Conservation (phyloP, 2,888 invertebrate species). For the Drosophila longiperda region DNA sequence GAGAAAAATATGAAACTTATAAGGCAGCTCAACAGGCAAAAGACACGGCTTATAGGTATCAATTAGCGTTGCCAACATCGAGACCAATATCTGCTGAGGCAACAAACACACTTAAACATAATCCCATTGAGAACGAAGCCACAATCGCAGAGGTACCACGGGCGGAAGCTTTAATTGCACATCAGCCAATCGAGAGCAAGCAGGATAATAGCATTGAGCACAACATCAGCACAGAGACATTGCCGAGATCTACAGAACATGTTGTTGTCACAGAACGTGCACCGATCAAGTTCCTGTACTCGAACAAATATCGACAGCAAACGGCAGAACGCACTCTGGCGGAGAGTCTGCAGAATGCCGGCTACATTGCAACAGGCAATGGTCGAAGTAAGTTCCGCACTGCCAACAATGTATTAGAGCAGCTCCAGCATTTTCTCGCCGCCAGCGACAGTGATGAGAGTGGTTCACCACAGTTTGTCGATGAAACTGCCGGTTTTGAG, state of each 20-base stretch:
- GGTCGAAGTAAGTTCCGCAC: slow-evolving; percentile 65
- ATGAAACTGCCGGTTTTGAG: slow-evolving; percentile 74
- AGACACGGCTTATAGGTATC: slow-evolving; percentile 28
- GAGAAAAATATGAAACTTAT: slow-evolving; percentile 73
- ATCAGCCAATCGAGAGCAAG: slow-evolving; percentile 54
- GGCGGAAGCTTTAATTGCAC: slow-evolving; percentile 80
- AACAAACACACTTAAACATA: slow-evolving; percentile 38
- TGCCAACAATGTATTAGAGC: slow-evolving; percentile 74
- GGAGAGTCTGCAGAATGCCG: slow-evolving; percentile 82
- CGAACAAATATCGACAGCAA: slow-evolving; percentile 82
- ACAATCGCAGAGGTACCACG: slow-evolving; percentile 59
- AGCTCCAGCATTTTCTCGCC: slow-evolving; percentile 76
- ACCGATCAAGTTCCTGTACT: slow-evolving; percentile 77
- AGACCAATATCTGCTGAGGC: neutral
- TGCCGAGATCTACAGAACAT: slow-evolving; percentile 59
- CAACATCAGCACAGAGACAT: slow-evolving; percentile 36
- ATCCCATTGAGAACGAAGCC: slow-evolving; percentile 71
- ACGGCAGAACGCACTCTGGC: slow-evolving; percentile 80
- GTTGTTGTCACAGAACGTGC: slow-evolving; percentile 79
- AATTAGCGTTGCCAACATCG: neutral
- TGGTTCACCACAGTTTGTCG: slow-evolving; percentile 77
- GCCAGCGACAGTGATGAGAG: slow-evolving; percentile 79
- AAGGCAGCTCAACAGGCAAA: slow-evolving; percentile 66
- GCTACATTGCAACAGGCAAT: slow-evolving; percentile 75
- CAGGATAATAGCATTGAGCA: slow-evolving; percentile 80